A percentile compares a stretch with the other conserved stretches of the same genome.
These are phyloP conservation scores for Neoniphon sammara DNA, from an alignment of 2,797 vertebrate genomes.

Conservation along the genomic window DNA sequence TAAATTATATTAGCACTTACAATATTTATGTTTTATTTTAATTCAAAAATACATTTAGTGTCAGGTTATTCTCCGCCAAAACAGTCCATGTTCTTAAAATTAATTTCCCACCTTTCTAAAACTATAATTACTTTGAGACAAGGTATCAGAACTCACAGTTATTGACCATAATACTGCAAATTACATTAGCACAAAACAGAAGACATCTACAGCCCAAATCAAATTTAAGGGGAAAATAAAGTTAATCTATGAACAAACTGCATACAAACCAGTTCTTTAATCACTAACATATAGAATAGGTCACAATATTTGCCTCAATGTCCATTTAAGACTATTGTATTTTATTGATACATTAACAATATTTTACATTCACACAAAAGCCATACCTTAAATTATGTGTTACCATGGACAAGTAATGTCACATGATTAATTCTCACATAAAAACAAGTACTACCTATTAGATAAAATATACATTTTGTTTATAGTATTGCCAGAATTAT, in stretches of 20 bases:
- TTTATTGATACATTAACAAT: conserved; percentile 62
- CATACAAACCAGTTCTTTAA: conserved; percentile 57
- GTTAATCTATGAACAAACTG: conserved; percentile 48
- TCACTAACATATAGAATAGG: conserved; percentile 65
- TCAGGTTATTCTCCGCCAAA: conserved; percentile 27
- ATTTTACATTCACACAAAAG: conserved; percentile 70
- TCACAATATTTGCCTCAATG: conserved; percentile 66
- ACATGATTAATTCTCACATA: conserved; percentile 54
- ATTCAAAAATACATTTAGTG: conserved; percentile 39
- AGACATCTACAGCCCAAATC: conserved; percentile 59
- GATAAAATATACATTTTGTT: conserved; percentile 61
- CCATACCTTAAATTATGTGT: conserved; percentile 62
- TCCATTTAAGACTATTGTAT: conserved; percentile 46
- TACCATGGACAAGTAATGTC: conserved; percentile 61
- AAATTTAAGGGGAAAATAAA: conserved; percentile 45
- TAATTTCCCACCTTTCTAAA: conserved; percentile 23
- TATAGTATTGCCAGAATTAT: conserved; percentile 70
- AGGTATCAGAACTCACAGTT: conserved; percentile 41
- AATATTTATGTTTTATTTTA: conserved; percentile 39
- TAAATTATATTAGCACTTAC: conserved; percentile 26
- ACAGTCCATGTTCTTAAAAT: conserved; percentile 23
- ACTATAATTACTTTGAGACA: conserved; percentile 35
- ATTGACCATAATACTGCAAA: conserved; percentile 44
- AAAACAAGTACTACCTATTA: conserved; percentile 49
- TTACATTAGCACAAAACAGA: conserved; percentile 71